Evolutionary conservation across 2,888 invertebrate genomes (phyloP), one percentile per base, ranked within the genome.

Genomic region (Tetragnatha montana): DNA sequence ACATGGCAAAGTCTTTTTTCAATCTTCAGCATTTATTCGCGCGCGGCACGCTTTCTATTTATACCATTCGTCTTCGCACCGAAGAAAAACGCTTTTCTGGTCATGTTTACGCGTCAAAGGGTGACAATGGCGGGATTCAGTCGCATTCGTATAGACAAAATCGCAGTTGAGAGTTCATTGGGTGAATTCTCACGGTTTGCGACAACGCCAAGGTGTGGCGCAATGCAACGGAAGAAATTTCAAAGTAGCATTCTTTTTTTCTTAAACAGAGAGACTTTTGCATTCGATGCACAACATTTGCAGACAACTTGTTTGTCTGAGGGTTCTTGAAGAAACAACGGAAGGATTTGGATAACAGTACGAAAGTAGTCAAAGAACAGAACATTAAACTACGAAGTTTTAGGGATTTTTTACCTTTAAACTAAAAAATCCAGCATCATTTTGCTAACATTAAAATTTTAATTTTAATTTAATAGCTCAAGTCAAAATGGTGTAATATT

Each of bases 1-100:
- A 51, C 71, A n/a, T 73, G 73, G 73, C 51, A 60, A 51, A 35
- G 60, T 35, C n/a, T 81, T 81, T 70, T 80, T 81, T 70, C 82
- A 21, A 82, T 60, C 50, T 82, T 49, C 21, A 21, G 73, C 60
- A 60, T 50, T 70, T 60, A 82, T 82, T 73, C 73, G 21, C 51
- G 60, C 73, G 21, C 51, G 60, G 35, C 82, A 35, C 17, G 51
- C 17, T 51, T 51, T 51, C 82, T 82, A 82, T 82, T 82, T 82
- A 82, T 74, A 74, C 21, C 82, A 60, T 74, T 51, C 51, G 60
- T 22, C 60, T 19, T 78, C 60, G 22, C 60, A 78, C 17, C 12
- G 17, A 60, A 17, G 12, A 60, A 60, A 60, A 8, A 60, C 10
- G 17, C 17, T 60, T 17, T 60, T 60, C 60, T 60, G 60, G 60